phyloP scores from a whole-genome alignment of 2,888 invertebrate species.

The Carcina quercana region DNA sequence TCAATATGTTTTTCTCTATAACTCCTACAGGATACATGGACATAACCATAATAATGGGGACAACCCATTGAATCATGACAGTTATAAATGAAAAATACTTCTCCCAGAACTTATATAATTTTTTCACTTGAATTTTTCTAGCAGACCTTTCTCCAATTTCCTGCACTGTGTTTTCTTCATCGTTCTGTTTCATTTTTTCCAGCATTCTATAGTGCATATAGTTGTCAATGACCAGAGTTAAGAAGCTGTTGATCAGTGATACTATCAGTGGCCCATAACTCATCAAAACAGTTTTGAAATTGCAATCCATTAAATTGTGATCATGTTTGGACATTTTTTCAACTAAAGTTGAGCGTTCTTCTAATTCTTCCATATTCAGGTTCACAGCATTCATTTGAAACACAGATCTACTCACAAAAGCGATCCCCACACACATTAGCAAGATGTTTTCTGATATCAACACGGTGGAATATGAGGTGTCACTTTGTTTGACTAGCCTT shows the following conservation, averaged over 20 bases:
- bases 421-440: conserved; percentile 51
- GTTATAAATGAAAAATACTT: conserved; percentile 45
- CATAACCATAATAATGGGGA: conserved; percentile 45
- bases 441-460: conserved; percentile 58
- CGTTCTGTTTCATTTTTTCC: conserved; percentile 32
- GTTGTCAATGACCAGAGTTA: conserved; percentile 55
- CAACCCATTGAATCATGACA: conserved; percentile 50
- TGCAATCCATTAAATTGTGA: conserved; percentile 34
- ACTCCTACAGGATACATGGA: conserved; percentile 55
- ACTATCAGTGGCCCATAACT: conserved; percentile 55
- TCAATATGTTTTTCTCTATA: conserved; percentile 30
- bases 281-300: conserved; percentile 37
- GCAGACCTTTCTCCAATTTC: conserved; percentile 25
- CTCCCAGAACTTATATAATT: conserved; percentile 31
- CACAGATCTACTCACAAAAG: conserved; percentile 42
- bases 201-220: conserved; percentile 59
- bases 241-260: conserved; percentile 58
- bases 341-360: conserved; percentile 28
- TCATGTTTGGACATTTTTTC: conserved; percentile 19
- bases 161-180: conserved; percentile 42
- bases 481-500: conserved; percentile 37
- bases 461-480: conserved; percentile 35
- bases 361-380: conserved; percentile 31
- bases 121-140: conserved; percentile 16
- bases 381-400: conserved; percentile 35